A percentile compares a stretch with the other conserved stretches of the same genome.
These are phyloP conservation scores for Sphaeramia orbicularis DNA, from an alignment of 2,797 vertebrate genomes.

Conservation along the genomic window DNA sequence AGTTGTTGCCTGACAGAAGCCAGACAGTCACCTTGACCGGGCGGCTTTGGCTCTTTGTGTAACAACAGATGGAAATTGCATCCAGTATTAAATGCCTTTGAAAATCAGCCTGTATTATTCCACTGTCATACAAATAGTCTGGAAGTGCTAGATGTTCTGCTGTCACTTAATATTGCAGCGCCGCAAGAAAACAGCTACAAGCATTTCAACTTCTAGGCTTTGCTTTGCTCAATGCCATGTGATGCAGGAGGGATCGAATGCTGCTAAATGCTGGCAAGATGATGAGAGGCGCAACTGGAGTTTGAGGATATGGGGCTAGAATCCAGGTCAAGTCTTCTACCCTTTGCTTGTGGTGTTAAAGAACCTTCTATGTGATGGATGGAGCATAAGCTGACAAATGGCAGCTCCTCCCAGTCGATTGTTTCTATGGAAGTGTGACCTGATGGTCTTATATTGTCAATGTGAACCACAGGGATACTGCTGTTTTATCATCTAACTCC, in stretches of 20 bases:
- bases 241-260: constrained; percentile 43
- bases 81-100: constrained; percentile 17
- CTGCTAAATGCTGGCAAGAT: constrained; percentile 44
- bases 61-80: constrained; percentile 22
- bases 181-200: not conserved
- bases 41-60: constrained; percentile 19
- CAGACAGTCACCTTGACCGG: constrained; percentile 31
- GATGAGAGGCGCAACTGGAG: constrained; percentile 47
- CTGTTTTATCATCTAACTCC: too few relatives aligned
- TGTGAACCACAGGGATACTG: too few relatives aligned
- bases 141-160: not conserved
- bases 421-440: not conserved
- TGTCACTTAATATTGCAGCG: constrained; percentile 7
- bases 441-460: too few relatives aligned
- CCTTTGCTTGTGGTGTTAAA: constrained; percentile 62
- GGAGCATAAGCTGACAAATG: constrained; percentile 46
- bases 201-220: not conserved
- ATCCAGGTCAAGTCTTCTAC: constrained; percentile 76
- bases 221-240: constrained; percentile 12
- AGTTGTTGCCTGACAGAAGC: constrained; percentile 18
- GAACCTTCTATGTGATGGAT: constrained; percentile 57
- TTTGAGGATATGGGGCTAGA: constrained; percentile 57
- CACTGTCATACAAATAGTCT: too few relatives aligned
- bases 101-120: constrained; percentile 2
- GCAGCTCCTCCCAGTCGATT: constrained; percentile 11